Conservation (phyloP, 2,888 invertebrate species). For the Epicampocera succincta region DNA sequence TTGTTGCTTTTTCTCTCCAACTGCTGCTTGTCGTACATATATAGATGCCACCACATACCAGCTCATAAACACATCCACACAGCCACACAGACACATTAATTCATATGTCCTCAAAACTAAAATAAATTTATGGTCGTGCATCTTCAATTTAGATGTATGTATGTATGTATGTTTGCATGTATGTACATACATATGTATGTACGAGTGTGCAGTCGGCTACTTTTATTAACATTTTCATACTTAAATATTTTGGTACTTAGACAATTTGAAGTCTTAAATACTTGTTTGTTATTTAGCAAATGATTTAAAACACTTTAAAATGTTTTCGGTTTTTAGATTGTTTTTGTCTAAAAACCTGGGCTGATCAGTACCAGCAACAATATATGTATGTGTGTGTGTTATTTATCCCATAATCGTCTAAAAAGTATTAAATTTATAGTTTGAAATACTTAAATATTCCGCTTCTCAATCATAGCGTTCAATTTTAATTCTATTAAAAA, state of each 20-base stretch:
- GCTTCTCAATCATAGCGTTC: slow-evolving; percentile 35
- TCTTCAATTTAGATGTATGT: slow-evolving; percentile 47
- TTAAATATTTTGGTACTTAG: slow-evolving; percentile 33
- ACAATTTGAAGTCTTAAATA: slow-evolving; percentile 40
- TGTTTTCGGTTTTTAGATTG: background rate
- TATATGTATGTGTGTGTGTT: too few relatives aligned
- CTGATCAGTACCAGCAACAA: slow-evolving; percentile 33
- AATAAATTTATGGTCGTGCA: slow-evolving; percentile 58
- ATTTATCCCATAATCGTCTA: slow-evolving; percentile 12
- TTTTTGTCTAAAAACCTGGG: slow-evolving; percentile 27
- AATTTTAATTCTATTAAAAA: slow-evolving; percentile 35
- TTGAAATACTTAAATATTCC: slow-evolving; percentile 9
- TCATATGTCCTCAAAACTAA: slow-evolving; percentile 53
- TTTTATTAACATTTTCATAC: slow-evolving; percentile 9
- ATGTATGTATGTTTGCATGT: too few relatives aligned
- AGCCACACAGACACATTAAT: slow-evolving; percentile 35
- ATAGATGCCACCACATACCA: slow-evolving; percentile 38
- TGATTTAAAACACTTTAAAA: slow-evolving; percentile 43
- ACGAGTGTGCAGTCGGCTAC: background rate
- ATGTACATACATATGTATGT: background rate
- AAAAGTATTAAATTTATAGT: slow-evolving; percentile 25
- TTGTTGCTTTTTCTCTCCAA: background rate
- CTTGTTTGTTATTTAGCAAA: slow-evolving; percentile 53
- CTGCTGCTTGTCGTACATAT: slow-evolving; percentile 35
- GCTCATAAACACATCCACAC: slow-evolving; percentile 4